These are phyloP conservation scores for Sipha maydis DNA, from an alignment of 2,888 invertebrate species.

Conservation along the genomic window DNA sequence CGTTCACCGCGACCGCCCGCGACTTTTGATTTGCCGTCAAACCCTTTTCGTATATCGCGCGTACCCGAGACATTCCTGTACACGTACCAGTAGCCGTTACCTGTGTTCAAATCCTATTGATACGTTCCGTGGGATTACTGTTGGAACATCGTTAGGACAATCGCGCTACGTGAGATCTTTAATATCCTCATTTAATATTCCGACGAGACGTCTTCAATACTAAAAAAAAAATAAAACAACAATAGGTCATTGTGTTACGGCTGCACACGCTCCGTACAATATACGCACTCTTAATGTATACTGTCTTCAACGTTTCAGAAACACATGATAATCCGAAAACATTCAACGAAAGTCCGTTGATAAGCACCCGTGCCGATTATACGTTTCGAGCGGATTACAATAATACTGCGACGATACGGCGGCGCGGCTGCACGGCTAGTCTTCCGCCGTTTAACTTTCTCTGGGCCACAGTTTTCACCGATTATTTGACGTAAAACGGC, in stretches of 20 bases:
- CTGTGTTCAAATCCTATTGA: not conserved
- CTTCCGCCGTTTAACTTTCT: not conserved
- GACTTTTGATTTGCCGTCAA: not conserved
- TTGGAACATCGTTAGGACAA: not conserved
- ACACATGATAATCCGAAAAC: constrained; percentile 7
- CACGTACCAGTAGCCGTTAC: not conserved
- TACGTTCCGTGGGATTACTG: constrained; percentile 2
- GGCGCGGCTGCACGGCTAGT: too few species aligned
- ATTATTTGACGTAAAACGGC: not conserved
- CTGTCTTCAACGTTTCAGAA: not conserved
- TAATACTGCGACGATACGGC: too few species aligned
- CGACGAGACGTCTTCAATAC: constrained; percentile 22
- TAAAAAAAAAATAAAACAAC: constrained; percentile 9
- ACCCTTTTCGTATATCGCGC: not conserved
- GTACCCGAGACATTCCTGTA: not conserved
- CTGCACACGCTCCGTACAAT: not conserved
- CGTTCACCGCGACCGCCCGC: too few species aligned
- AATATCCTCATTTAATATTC: constrained; percentile 35
- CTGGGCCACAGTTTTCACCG: not conserved
- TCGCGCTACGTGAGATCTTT: not conserved
- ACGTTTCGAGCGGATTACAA: not conserved
- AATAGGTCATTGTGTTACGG: constrained; percentile 32
- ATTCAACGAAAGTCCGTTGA: not conserved
- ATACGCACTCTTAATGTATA: not conserved
- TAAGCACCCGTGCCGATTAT: not conserved